Evolutionary conservation across 2,888 invertebrate genomes (phyloP), one percentile per base, ranked within the genome.

Genomic region (Drosophila birchii): DNA sequence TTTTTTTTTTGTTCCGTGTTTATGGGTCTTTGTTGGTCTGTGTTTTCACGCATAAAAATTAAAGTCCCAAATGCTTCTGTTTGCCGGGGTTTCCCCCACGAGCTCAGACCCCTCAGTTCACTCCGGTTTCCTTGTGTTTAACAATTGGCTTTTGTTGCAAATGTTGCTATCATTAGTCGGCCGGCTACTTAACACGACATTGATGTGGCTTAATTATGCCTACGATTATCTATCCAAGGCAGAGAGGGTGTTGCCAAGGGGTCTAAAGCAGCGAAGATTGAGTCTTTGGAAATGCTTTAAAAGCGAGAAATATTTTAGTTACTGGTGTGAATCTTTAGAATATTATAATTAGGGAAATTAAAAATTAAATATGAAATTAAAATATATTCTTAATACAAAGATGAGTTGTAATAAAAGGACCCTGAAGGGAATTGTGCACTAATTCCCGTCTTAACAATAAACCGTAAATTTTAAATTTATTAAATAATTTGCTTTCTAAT

Each of bases 121-220:
- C 18, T 11, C 12, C 39, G 23, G 36, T 43, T 45, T 53, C 49
- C 67, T 69, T 60, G 55, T 75, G 66, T 51, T 58, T 74, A 78
- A 85, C 89, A 90, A 90, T 90, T 90, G 90, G 84, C 88, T 89
- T 88, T 88, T 90, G 90, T 86, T 82, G 85, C 78, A 79, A 80
- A 80, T 80, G 84, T 80, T 70, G 81, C 86, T 67, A 90, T 91
- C 92, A 91, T 92, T 92, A 92, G 91, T 90, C 90, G 89, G 89
- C 91, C 82, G 88, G 91, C 86, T 88, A 90, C 91, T 91, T 91
- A 91, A 91, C 90, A 86, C 80, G 78, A 83, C 86, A 90, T 88
- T 91, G 91, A 91, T 91, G 90, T 85, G 64, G 90, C 90, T 91
- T 92, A 91, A 92, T 92, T 91, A 91, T 91, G 78, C 72, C 73